These are phyloP conservation scores for Zosterops japonicus DNA, from an alignment of 2,113 vertebrate species.

Conservation along the genomic window DNA sequence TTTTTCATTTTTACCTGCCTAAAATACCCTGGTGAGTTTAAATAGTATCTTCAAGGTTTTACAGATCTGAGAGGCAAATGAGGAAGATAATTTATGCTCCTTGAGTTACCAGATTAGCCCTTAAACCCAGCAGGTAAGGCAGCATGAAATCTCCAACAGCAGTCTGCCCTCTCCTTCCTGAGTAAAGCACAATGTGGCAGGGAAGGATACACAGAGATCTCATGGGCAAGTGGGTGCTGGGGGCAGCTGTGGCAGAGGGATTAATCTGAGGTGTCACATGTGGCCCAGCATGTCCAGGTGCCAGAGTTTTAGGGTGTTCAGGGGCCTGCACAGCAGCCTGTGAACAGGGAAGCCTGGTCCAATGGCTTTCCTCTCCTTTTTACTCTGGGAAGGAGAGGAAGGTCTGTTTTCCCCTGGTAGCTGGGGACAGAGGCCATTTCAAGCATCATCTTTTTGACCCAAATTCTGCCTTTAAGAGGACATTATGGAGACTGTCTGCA, in stretches of 20 bases:
- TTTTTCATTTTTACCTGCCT: not conserved
- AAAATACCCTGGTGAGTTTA: not conserved
- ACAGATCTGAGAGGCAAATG: not conserved
- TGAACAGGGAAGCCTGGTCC: fast-evolving
- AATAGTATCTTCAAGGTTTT: not conserved
- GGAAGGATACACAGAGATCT: not conserved
- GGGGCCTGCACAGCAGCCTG: not conserved
- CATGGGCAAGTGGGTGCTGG: not conserved
- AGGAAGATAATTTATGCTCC: not conserved
- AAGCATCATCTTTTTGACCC: not conserved
- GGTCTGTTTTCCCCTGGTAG: not conserved
- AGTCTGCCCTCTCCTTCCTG: not conserved
- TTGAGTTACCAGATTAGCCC: not conserved
- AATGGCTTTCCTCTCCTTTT: not conserved
- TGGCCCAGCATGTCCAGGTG: fast-evolving
- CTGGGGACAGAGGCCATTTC: not conserved
- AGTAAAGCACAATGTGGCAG: fast-evolving
- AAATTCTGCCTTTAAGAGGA: not conserved
- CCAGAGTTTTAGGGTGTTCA: not conserved
- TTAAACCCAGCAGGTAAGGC: not conserved
- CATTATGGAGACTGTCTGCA: not conserved
- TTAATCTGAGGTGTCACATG: not conserved
- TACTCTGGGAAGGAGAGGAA: not conserved
- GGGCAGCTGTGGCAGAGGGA: not conserved
- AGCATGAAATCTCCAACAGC: not conserved